Base-by-base conservation (phyloP, 2,113 vertebrate species). In the Ictalurus punctatus region DNA sequence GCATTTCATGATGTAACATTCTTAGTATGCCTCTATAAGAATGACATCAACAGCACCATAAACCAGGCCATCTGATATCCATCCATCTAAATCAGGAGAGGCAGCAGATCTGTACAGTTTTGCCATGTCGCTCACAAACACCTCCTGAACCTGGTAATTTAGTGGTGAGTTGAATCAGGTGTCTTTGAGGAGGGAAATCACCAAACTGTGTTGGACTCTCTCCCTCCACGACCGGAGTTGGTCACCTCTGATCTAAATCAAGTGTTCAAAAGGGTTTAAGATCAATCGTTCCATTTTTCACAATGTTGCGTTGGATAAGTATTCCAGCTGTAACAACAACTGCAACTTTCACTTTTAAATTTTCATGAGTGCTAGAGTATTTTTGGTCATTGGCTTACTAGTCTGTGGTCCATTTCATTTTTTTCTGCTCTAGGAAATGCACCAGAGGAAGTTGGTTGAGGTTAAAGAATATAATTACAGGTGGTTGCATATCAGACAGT, bases 401-500 rank as follows among this genome's bases (percentile, higher is more conserved):
- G 69, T 27, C 5, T 82, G 85, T 91, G 92, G 89, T 91, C 90
- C 88, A 91, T 86, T 87, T 89, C 67, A 84, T 93, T 90, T 94
- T 94, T 92, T 94, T 92, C 90, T 92, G 92, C 93, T 89, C 73
- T 84, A 73, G 86, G 84, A 85, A 85, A 92, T 87, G 91, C 91
- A 74, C 92, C 73, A 92, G 93, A 94, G 79, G 88, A 92, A 94
- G 90, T 87, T 92, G 67, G 90, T 92, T 92, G 89, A n/a, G 89
- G 84, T 90, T 89, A 89, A 89, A 92, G 88, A 90, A 91, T 91
- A 91, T 93, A 93, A 93, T 94, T 93, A 94, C 90, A 92, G 90
- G 93, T 91, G 92, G 93, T 92, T 87, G 52, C 58, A 59, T 86
- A 89, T 91, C 86, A 90, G 90, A 93, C 89, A 91, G 86, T 88